phyloP scores from a whole-genome alignment of 2,113 vertebrate species.

The Heterochromis multidens region DNA sequence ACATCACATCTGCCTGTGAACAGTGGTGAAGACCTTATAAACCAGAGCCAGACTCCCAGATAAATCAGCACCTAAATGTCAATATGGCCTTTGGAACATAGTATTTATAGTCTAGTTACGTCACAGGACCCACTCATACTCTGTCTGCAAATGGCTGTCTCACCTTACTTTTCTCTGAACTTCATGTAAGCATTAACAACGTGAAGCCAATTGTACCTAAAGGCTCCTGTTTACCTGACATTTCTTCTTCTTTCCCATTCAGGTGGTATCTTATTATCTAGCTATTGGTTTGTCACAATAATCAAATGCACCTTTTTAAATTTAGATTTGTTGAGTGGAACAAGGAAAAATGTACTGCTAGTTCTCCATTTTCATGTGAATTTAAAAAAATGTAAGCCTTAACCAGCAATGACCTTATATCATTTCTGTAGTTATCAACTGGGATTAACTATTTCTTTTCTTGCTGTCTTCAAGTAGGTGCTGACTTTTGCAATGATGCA shows the following conservation, averaged over 20 bases:
- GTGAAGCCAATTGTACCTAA: background rate
- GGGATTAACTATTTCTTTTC: constrained; percentile 6
- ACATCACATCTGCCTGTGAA: constrained; percentile 29
- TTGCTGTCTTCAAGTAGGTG: background rate
- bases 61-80: constrained; percentile 65
- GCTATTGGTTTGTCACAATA: background rate
- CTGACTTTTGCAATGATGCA: constrained; percentile 30
- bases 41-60: constrained; percentile 39
- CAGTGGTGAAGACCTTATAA: constrained; percentile 38
- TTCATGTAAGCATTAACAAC: background rate
- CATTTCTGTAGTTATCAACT: background rate
- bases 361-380: background rate
- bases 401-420: background rate
- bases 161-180: background rate
- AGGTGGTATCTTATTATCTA: background rate
- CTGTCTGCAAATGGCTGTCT: background rate
- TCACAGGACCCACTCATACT: constrained; percentile 23
- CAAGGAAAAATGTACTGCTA: background rate
- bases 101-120: constrained; percentile 54
- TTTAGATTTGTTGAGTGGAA: background rate
- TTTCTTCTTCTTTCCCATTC: background rate
- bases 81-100: constrained; percentile 60
- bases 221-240: background rate
- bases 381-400: background rate
- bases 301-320: background rate